Evolutionary conservation across 2,113 vertebrate genomes (phyloP).

Genomic region (Burhinus bistriatus): DNA sequence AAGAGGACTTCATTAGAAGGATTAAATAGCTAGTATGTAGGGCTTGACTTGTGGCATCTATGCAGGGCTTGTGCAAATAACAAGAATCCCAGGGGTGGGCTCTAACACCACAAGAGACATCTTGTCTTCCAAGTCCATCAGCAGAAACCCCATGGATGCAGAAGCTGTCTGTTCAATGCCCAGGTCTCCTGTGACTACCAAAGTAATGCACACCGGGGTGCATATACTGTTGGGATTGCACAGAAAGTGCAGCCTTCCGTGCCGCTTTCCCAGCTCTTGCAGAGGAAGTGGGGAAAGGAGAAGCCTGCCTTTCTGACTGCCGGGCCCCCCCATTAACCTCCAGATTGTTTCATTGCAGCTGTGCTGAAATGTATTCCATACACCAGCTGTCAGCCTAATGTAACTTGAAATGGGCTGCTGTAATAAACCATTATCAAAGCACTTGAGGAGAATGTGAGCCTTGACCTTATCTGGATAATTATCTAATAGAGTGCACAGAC

Average conservation of each 20-base stretch:
- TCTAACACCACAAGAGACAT: not conserved
- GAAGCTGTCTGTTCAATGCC: not conserved
- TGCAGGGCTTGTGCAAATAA: not conserved
- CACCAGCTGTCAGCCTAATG: constrained; percentile 47
- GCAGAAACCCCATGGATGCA: not conserved
- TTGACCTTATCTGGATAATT: constrained; percentile 66
- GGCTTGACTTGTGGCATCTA: not conserved
- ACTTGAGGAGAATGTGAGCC: constrained; percentile 59
- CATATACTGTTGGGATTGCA: not conserved
- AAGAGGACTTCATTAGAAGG: not conserved
- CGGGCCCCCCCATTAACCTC: not conserved
- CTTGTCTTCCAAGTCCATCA: not conserved
- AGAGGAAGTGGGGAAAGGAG: not conserved
- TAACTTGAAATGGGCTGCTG: constrained; percentile 53
- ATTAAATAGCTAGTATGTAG: not conserved
- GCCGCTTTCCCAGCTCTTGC: not conserved
- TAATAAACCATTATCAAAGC: constrained; percentile 58
- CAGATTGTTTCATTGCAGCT: not conserved
- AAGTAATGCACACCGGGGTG: not conserved
- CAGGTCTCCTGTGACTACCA: not conserved
- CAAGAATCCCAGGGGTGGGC: not conserved
- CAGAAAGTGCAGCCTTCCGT: not conserved
- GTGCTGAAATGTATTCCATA: constrained; percentile 40
- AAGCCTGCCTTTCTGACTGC: not conserved
- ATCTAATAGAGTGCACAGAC: constrained; percentile 42